Base-by-base conservation (phyloP, 2,797 vertebrate genomes). In the Poeciliopsis turneri region DNA sequence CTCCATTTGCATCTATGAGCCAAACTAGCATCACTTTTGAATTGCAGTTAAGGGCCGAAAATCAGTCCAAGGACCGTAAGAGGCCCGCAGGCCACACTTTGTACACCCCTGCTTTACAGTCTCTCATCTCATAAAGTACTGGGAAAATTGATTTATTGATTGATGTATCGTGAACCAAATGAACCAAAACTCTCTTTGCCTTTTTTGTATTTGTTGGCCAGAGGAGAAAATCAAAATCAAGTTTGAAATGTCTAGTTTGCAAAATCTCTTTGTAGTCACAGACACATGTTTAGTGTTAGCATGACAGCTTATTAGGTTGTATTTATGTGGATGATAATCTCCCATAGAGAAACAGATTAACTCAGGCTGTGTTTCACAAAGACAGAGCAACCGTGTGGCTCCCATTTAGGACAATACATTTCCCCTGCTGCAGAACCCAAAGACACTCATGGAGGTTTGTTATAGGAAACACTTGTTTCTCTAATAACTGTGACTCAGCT, bases 311-410 rank as follows among this genome's bases (percentile, higher is more conserved):
- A 88, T 86, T 88, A 86, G 82, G 82, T 73, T 78, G 78, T 86
- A 89, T 92, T 92, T 89, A 91, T 85, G 80, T 78, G 20, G 20
- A 81, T 41, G 82, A 84, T 88, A 87, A 91, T 87, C 80, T 82
- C 68, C 64, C 46, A 41, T 71, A 79, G 70, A 59, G 36, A 1
- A 53, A 55, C 47, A 80, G 78, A 90, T 87, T 87, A 86, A 82
- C 45, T 72, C 0, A 2, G 25, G 43, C 70, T 46, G 68, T 46
- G 53, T 75, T 83, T 71, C 66, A 45, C 11, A 1, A 69, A 1
- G 39, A 5, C 30, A 76, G 61, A 9, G 33, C 74, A 76, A 70
- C n/a, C 10, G 64, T 68, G 64, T 69, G 66, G 66, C 66, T 69
- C 39, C 66, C 20, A 45, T 69, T 69, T 45, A 69, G 66, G 41